Evolutionary conservation across 2,888 invertebrate genomes (phyloP), one percentile per base, ranked within the genome.

Genomic region (Brachycybe producta): DNA sequence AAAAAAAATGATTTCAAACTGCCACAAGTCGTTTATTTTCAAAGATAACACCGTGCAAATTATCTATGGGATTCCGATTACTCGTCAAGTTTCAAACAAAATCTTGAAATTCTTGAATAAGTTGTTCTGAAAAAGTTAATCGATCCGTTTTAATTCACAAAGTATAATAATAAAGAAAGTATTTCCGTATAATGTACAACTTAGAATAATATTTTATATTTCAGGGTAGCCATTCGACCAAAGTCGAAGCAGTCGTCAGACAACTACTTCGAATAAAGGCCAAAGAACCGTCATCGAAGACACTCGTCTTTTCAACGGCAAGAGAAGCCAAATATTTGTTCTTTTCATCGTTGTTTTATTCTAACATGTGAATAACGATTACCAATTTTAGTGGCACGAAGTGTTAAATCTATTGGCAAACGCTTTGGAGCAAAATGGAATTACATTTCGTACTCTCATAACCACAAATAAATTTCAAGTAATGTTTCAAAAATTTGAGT

Each of bases 281-380:
- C 2, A 62, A 69, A 7, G 74, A 80, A 56, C 67, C 71, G 1
- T 60, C 65, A 8, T 76, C 78, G 2, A 84, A 84, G 68, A 69
- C 78, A 28, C 65, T 84, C n/a, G 72, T 84, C 23, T 84, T 84
- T 65, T 82, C 83, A 1, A 72, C 75, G 19, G 73, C 73, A 61
- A 65, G 67, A 63, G 15, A 17, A 27, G 46, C 23, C 28, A 35
- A 15, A 39, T 19, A 2, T 13, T 24, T 42, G 26, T 52, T 21
- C 8, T 54, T 44, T 43, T 42, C 24, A 21, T 39, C 13, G 17
- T 4, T 27, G 24, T 50, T 17, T 13, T 15, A 24, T 27, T 34
- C 5, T 27, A 21, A 15, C n/a, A n/a, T 13, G 2, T 32, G 27
- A 44, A 48, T 5, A 28, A 28, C n/a, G 52, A 17, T 7, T 19